phyloP scores from a whole-genome alignment of 2,888 invertebrate genomes.

The Kryphioiulus occultus region DNA sequence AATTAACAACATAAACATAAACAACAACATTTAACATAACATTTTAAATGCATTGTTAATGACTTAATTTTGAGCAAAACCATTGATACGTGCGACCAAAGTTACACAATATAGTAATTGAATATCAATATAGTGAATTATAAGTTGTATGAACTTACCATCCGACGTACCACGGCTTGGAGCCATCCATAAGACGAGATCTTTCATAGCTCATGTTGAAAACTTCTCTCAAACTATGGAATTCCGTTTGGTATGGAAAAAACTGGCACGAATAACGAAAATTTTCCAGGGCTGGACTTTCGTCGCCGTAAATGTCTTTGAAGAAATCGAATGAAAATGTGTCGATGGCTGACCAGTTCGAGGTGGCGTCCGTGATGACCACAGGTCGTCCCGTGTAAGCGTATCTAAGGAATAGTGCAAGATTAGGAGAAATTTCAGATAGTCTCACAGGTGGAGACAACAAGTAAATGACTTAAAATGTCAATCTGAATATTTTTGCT shows the following conservation, averaged over 20 bases:
- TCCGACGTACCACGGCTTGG: constrained; percentile 76
- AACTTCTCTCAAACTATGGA: constrained; percentile 78
- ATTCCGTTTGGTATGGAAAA: constrained; percentile 89
- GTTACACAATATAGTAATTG: too few relatives aligned
- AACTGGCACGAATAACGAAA: constrained; percentile 78
- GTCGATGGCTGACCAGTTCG: constrained; percentile 79
- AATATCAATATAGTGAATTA: too few relatives aligned
- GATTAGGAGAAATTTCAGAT: too few relatives aligned
- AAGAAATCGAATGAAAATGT: constrained; percentile 85
- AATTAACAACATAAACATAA: too few relatives aligned
- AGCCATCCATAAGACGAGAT: constrained; percentile 70
- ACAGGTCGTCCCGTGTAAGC: constrained; percentile 83
- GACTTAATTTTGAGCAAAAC: too few relatives aligned
- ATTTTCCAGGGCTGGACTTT: constrained; percentile 61
- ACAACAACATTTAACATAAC: too few relatives aligned
- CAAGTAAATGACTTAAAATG: too few relatives aligned
- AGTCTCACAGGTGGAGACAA: too few relatives aligned
- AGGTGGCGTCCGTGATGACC: constrained; percentile 82
- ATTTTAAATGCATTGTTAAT: too few relatives aligned
- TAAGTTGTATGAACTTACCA: constrained; percentile 66
- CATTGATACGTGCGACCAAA: too few relatives aligned
- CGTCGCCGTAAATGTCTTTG: constrained; percentile 71
- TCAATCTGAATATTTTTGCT: too few relatives aligned
- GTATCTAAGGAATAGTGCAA: constrained; percentile 61
- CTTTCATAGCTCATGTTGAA: constrained; percentile 79